Evolutionary conservation across 2,888 invertebrate genomes (phyloP), one percentile per base, ranked within the genome.

Genomic region (Trachelus troglodyta): DNA sequence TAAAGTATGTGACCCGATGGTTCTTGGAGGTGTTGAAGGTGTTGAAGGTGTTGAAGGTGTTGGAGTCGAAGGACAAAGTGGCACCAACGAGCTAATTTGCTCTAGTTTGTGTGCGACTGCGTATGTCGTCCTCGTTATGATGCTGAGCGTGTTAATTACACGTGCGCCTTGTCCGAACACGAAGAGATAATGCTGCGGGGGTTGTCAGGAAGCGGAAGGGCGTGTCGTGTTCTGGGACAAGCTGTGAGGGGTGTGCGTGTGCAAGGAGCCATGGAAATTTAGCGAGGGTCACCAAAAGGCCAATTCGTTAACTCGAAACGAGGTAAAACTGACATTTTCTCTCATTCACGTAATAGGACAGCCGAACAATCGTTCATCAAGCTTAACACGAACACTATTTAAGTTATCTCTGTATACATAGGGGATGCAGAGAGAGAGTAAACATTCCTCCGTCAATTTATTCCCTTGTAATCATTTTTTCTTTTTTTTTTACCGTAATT

Each of bases 81-180:
- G 84, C 86, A 84, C 85, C 85, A 85, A 86, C 83, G 86, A 87
- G 86, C 86, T 88, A 88, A 88, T 88, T 88, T 87, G 86, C 84
- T 86, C 88, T 88, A 87, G 87, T 88, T 88, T 88, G 87, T 83
- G 56, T 56, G 83, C 80, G 83, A 69, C 79, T 77, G 74, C 76
- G 74, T 76, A 79, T 74, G 73, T 84, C 85, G 84, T 82, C 82
- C 85, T 84, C 85, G 86, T 87, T 87, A 87, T 85, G 87, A 83
- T 83, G 81, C 79, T 81, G 78, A 82, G 80, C 83, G 86, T 85
- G 87, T 88, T 88, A 88, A 87, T 88, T 88, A 88, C 87, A 85
- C 88, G 86, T 88, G 85, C 85, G 87, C 85, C 85, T 82, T 85
- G 88, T 87, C 86, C 87, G 85, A 85, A 85, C 86, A 83, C 56